phyloP scores from a whole-genome alignment of 2,797 vertebrate species.

The Diplodus sargus region DNA sequence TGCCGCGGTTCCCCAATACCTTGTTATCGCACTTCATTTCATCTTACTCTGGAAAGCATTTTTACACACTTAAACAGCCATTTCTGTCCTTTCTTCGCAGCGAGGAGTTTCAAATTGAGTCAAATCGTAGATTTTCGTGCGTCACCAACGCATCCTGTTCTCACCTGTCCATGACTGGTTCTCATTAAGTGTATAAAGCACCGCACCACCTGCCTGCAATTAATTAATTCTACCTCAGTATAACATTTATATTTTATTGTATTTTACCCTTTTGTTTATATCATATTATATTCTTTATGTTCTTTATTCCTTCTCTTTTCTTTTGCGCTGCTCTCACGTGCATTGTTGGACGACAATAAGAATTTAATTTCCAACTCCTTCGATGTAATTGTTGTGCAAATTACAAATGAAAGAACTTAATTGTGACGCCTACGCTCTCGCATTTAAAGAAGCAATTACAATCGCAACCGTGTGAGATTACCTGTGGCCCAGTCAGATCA shows the following conservation, averaged over 20 bases:
- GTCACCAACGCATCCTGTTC: not conserved
- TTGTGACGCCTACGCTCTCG: not conserved
- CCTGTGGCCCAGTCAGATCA: constrained; percentile 18
- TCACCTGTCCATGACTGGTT: too few relatives aligned
- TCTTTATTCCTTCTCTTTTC: not conserved
- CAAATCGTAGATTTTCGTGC: not conserved
- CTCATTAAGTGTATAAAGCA: too few relatives aligned
- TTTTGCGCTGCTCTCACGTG: not conserved
- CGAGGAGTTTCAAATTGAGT: not conserved
- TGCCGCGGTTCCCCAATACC: not conserved
- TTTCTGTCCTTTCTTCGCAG: not conserved
- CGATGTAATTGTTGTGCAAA: not conserved
- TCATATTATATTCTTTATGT: too few relatives aligned
- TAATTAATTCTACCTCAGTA: too few relatives aligned
- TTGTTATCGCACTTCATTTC: not conserved
- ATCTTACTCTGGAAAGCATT: constrained; percentile 1
- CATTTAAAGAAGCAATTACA: not conserved
- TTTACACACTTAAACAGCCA: constrained; percentile 6
- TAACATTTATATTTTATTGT: too few relatives aligned
- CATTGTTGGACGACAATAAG: not conserved
- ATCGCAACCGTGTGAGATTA: constrained; percentile 24
- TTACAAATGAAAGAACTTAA: not conserved
- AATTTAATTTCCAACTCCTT: not conserved
- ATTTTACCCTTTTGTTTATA: too few relatives aligned
- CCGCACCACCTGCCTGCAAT: too few relatives aligned